These are phyloP conservation scores for Melinopterus prodromus DNA, from an alignment of 2,888 invertebrate genomes.

Conservation along the genomic window DNA sequence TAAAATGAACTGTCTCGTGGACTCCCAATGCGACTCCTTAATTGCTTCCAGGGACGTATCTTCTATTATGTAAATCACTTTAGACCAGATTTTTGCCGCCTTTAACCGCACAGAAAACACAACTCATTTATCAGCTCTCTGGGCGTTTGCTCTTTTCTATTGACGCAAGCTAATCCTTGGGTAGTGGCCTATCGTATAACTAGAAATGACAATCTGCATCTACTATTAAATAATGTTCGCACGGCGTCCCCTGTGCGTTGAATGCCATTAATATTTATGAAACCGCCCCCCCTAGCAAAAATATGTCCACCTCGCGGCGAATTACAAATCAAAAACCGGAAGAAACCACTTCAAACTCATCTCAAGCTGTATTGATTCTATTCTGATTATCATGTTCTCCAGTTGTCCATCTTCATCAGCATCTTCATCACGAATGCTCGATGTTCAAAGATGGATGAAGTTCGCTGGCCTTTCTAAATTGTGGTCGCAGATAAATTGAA, in stretches of 20 bases:
- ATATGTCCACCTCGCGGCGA: not conserved
- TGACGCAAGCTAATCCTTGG: not conserved
- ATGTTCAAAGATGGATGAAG: no score
- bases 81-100: conserved; percentile 37
- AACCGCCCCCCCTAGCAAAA: not conserved
- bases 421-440: no score
- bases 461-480: no score
- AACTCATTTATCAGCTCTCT: no score
- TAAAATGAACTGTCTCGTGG: conserved; percentile 44
- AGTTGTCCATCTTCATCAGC: not conserved
- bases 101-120: not conserved
- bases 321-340: not conserved
- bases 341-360: not conserved
- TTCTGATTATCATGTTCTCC: not conserved
- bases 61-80: conserved; percentile 45
- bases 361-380: no score
- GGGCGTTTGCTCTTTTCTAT: no score
- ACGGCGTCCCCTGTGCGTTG: not conserved
- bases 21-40: conserved; percentile 44
- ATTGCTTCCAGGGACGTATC: conserved; percentile 46
- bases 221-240: not conserved
- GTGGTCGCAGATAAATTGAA: conserved; percentile 12
- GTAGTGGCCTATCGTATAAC: not conserved
- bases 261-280: not conserved
- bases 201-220: not conserved